Conservation (phyloP, 2,888 invertebrate species). For the Fragum whitleyi region DNA sequence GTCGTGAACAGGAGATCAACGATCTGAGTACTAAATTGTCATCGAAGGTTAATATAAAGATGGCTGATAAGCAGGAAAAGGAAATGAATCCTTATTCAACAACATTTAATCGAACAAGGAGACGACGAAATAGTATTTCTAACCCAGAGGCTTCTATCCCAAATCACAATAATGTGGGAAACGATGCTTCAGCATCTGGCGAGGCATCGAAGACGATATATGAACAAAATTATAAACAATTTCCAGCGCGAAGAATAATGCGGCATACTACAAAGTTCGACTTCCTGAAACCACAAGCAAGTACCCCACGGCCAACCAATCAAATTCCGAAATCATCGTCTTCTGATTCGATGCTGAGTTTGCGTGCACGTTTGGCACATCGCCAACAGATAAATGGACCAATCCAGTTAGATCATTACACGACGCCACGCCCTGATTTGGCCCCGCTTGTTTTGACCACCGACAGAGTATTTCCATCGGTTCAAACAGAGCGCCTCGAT, state of each 20-base stretch:
- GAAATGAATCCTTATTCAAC: constrained; percentile 70
- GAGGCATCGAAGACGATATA: constrained; percentile 38
- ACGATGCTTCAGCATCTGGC: not conserved
- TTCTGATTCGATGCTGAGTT: constrained; percentile 39
- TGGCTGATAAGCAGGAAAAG: constrained; percentile 49
- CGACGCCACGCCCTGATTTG: constrained; percentile 67
- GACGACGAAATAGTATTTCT: constrained; percentile 18
- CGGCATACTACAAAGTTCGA: constrained; percentile 71
- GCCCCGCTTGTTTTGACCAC: constrained; percentile 69
- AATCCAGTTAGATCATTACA: constrained; percentile 73
- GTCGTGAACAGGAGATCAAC: constrained; percentile 78
- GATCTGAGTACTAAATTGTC: constrained; percentile 74
- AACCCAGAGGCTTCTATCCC: not conserved
- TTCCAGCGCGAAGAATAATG: constrained; percentile 77
- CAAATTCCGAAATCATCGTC: constrained; percentile 41
- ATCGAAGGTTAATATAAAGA: constrained; percentile 67
- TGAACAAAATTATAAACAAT: constrained; percentile 70
- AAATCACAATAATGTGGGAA: not conserved
- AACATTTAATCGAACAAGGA: constrained; percentile 58
- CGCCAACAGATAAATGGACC: constrained; percentile 70
- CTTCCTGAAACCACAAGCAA: constrained; percentile 49
- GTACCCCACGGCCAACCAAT: constrained; percentile 5
- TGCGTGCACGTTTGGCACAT: constrained; percentile 51
- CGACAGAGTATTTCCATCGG: constrained; percentile 32
- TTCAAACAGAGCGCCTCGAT: constrained; percentile 55